Evolutionary conservation across 2,888 invertebrate species (phyloP).

Genomic region (Microplitis manilae): DNA sequence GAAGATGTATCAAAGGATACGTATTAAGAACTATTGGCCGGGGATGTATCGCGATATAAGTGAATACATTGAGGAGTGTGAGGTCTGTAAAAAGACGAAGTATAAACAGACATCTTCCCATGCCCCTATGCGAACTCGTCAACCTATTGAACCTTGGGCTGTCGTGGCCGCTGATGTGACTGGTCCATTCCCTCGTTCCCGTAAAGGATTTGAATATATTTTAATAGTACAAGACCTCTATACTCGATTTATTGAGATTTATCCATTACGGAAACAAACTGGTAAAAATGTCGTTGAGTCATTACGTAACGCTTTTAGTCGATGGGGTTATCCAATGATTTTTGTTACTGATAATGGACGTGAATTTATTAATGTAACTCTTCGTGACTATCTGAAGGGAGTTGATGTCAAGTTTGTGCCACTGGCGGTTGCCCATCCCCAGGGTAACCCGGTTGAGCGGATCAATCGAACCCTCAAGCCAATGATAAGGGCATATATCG

Average conservation of each 20-base stretch:
- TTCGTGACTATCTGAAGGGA: too few species aligned
- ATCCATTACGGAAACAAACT: conserved; percentile 27
- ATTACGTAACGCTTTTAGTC: conserved; percentile 27
- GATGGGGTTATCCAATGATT: conserved; percentile 35
- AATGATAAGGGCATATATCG: too few species aligned
- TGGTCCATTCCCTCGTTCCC: conserved; percentile 29
- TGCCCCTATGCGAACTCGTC: conserved; percentile 28
- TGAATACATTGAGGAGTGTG: too few species aligned
- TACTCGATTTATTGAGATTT: conserved; percentile 41
- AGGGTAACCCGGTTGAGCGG: too few species aligned
- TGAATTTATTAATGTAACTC: too few species aligned
- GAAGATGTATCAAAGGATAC: too few species aligned
- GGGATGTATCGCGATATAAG: too few species aligned
- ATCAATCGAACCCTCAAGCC: too few species aligned
- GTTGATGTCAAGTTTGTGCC: too few species aligned
- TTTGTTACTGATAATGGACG: conserved; percentile 30
- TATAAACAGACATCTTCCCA: conserved; percentile 7
- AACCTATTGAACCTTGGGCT: conserved; percentile 37
- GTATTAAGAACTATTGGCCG: too few species aligned
- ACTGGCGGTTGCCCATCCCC: too few species aligned
- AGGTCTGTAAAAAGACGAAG: too few species aligned
- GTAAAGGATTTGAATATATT: conserved; percentile 30
- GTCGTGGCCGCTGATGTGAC: conserved; percentile 39
- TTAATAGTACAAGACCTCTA: conserved; percentile 40
- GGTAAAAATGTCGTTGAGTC: conserved; percentile 32